A percentile compares a stretch with the other conserved stretches of the same genome.
phyloP scores from a whole-genome alignment of 2,113 vertebrate species.

The Eublepharis macularius region DNA sequence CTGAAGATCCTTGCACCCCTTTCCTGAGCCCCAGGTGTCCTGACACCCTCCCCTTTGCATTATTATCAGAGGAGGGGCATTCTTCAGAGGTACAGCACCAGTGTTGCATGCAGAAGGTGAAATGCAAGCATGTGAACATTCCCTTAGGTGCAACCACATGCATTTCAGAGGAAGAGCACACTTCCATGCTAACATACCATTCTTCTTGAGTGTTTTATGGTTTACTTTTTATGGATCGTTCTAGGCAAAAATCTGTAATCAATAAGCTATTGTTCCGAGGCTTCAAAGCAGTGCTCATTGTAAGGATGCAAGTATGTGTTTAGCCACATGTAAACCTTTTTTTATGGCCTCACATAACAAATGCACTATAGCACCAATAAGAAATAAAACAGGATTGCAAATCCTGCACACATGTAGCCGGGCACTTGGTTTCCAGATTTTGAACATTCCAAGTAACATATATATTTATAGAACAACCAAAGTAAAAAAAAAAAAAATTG shows the following conservation, averaged over 20 bases:
- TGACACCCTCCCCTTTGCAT: too few species aligned
- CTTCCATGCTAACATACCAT: not conserved
- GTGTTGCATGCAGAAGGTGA: not conserved
- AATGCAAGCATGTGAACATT: not conserved
- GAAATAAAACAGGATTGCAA: not conserved
- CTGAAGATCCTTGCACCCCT: too few species aligned
- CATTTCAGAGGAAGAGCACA: not conserved
- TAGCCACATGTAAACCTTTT: constrained; percentile 7
- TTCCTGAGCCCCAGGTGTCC: too few species aligned
- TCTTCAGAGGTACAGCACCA: too few species aligned
- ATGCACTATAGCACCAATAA: not conserved
- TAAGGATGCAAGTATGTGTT: constrained; percentile 22
- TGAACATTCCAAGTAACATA: not conserved
- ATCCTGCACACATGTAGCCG: not conserved
- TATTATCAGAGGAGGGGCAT: too few species aligned
- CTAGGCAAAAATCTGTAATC: constrained; percentile 24
- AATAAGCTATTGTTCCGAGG: constrained; percentile 2
- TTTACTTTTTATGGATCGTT: constrained; percentile 2
- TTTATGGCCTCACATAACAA: constrained; percentile 11
- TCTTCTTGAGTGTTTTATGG: not conserved
- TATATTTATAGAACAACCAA: not conserved
- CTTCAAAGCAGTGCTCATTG: constrained; percentile 19
- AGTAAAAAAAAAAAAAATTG: not conserved
- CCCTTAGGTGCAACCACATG: not conserved
- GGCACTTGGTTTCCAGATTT: not conserved